These are phyloP conservation scores for Sporophila hypoxantha DNA, from an alignment of 2,113 vertebrate species.

Conservation along the genomic window DNA sequence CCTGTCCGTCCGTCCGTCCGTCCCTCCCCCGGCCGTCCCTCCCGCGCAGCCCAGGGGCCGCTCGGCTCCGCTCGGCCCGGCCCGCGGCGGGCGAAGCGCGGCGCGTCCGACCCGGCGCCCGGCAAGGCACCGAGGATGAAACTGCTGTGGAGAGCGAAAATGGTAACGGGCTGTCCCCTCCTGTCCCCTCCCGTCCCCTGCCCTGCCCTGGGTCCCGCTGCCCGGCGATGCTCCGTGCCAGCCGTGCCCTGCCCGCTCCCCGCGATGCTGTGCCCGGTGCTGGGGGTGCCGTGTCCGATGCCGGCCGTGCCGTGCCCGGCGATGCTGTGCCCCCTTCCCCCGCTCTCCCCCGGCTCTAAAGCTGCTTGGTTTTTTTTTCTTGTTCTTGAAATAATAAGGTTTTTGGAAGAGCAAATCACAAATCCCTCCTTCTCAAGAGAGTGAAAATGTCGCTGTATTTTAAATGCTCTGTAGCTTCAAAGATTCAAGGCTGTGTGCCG, in stretches of 20 bases:
- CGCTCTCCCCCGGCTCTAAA: neutral
- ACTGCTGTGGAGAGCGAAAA: conserved; percentile 92
- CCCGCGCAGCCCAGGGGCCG: neutral
- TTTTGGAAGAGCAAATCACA: neutral
- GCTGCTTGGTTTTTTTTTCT: neutral
- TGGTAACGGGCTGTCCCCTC: conserved; percentile 72
- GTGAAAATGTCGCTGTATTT: neutral
- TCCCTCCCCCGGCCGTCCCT: neutral
- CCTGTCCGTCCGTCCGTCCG: neutral
- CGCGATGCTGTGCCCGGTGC: neutral
- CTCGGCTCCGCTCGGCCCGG: neutral
- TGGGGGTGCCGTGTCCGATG: neutral
- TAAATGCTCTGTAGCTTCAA: neutral
- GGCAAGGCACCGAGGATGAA: conserved; percentile 84
- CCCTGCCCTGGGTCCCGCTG: neutral
- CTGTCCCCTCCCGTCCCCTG: neutral
- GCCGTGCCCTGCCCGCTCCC: neutral
- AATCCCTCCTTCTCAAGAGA: neutral
- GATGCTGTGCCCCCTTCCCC: neutral
- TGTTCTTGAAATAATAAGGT: neutral
- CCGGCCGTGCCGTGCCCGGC: neutral
- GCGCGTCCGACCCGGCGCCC: conserved; percentile 71
- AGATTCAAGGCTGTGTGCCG: neutral
- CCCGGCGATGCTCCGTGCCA: neutral
- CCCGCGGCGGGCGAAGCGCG: conserved; percentile 5